A percentile compares a stretch with the other conserved stretches of the same genome.
Evolutionary conservation across 2,888 invertebrate species (phyloP).

Genomic region (Maniola hyperantus): DNA sequence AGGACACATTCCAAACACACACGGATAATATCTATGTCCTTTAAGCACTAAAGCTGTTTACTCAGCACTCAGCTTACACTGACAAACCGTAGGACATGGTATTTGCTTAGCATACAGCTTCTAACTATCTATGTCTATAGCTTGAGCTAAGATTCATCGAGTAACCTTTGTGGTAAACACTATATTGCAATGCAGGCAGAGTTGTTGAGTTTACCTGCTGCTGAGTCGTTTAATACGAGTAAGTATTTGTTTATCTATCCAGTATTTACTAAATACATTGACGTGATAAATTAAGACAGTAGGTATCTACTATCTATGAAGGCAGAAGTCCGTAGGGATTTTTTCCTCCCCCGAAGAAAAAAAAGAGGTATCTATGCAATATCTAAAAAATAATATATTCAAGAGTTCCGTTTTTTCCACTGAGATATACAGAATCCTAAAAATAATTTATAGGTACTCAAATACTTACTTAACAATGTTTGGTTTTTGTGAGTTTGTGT

Average conservation of each 20-base stretch:
- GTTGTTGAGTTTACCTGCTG: not conserved
- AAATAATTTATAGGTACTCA: too few relatives aligned
- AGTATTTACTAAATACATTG: too few relatives aligned
- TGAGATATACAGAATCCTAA: not conserved
- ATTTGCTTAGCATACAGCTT: slow-evolving; percentile 34
- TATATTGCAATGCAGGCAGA: not conserved
- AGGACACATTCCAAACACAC: slow-evolving; percentile 1
- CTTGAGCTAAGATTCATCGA: slow-evolving; percentile 6
- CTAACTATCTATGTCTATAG: slow-evolving; percentile 23
- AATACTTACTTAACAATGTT: too few relatives aligned
- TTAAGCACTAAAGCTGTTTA: slow-evolving; percentile 27
- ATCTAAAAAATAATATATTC: too few relatives aligned
- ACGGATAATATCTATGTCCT: slow-evolving; percentile 10
- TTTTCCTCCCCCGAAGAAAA: too few relatives aligned
- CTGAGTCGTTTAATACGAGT: too few relatives aligned
- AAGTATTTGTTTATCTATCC: too few relatives aligned
- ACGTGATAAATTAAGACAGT: too few relatives aligned
- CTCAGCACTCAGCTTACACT: slow-evolving; percentile 28
- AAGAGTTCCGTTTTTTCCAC: not conserved
- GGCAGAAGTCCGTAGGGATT: too few relatives aligned
- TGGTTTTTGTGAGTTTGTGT: too few relatives aligned
- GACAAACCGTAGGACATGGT: slow-evolving; percentile 27
- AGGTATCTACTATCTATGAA: too few relatives aligned
- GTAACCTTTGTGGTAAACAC: slow-evolving; percentile 1
- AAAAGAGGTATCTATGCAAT: too few relatives aligned